phyloP scores from a whole-genome alignment of 2,797 vertebrate species.

The Poecile montanus region DNA sequence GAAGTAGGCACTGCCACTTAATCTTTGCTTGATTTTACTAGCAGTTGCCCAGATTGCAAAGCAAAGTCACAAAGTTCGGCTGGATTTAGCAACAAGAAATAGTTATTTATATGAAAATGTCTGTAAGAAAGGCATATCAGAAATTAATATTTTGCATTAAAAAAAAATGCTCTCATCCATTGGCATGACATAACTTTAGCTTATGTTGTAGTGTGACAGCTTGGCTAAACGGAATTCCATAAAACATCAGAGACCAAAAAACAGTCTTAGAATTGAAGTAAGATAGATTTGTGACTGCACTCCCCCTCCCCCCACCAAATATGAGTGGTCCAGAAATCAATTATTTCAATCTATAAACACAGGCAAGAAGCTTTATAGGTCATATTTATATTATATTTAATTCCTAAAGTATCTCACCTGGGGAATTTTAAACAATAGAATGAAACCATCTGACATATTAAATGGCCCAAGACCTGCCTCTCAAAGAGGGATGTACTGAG shows the following conservation, averaged over 20 bases:
- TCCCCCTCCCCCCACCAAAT: neutral
- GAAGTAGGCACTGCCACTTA: neutral
- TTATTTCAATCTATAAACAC: neutral
- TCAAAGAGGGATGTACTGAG: neutral
- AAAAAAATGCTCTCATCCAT: neutral
- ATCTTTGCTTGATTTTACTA: neutral
- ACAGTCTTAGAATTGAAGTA: neutral
- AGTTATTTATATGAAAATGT: neutral
- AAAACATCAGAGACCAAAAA: neutral
- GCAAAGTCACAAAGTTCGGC: slow-evolving; percentile 3
- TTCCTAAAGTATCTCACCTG: neutral
- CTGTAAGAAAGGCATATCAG: neutral
- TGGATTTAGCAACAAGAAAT: neutral
- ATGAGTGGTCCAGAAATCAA: slow-evolving; percentile 8
- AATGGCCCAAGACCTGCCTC: neutral
- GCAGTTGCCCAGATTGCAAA: neutral
- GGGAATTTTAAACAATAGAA: neutral
- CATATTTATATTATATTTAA: neutral
- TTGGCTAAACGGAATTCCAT: neutral
- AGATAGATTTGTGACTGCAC: neutral
- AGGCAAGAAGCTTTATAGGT: neutral
- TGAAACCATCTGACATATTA: neutral
- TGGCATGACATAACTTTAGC: neutral
- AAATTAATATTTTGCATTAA: neutral
- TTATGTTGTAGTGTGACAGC: neutral